phyloP scores from a whole-genome alignment of 2,797 vertebrate genomes.

The Macrochelys suwanniensis region DNA sequence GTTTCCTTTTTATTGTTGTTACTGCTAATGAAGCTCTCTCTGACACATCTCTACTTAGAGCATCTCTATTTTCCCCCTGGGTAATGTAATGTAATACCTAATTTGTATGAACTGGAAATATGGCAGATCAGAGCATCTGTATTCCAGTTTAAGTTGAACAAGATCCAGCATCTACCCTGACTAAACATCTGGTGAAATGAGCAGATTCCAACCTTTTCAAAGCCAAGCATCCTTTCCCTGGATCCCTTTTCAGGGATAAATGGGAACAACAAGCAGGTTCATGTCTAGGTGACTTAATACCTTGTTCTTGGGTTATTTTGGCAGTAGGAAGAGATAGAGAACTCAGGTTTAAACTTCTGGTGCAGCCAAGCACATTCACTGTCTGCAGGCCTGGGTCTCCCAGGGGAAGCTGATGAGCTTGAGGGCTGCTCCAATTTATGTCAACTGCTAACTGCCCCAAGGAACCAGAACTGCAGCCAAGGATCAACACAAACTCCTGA shows the following conservation, averaged over 20 bases:
- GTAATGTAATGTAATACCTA: constrained; percentile 38
- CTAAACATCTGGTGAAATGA: not conserved
- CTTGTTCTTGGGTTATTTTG: not conserved
- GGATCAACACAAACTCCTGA: not conserved
- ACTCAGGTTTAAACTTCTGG: not conserved
- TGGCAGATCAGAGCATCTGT: constrained; percentile 11
- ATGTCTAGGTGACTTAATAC: not conserved
- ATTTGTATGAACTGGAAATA: constrained; percentile 7
- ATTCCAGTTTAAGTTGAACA: constrained; percentile 5
- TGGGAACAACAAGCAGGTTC: rapidly evolving
- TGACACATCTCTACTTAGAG: constrained; percentile 43
- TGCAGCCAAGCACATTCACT: not conserved
- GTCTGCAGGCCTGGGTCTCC: not conserved
- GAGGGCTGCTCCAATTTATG: not conserved
- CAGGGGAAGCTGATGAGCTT: not conserved
- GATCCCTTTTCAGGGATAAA: not conserved
- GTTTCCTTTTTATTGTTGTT: constrained; percentile 6
- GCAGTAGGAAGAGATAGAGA: not conserved
- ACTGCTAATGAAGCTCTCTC: constrained; percentile 22
- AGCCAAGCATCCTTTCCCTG: not conserved
- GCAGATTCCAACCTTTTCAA: not conserved
- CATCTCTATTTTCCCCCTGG: constrained; percentile 25
- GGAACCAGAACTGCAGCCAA: not conserved
- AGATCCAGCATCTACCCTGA: not conserved
- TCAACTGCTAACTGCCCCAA: not conserved